Percentiles rank a stretch among this genome's conserved stretches.
These are phyloP conservation scores for Choristoneura rosaceana DNA, from an alignment of 2,888 invertebrate species.

Conservation along the genomic window DNA sequence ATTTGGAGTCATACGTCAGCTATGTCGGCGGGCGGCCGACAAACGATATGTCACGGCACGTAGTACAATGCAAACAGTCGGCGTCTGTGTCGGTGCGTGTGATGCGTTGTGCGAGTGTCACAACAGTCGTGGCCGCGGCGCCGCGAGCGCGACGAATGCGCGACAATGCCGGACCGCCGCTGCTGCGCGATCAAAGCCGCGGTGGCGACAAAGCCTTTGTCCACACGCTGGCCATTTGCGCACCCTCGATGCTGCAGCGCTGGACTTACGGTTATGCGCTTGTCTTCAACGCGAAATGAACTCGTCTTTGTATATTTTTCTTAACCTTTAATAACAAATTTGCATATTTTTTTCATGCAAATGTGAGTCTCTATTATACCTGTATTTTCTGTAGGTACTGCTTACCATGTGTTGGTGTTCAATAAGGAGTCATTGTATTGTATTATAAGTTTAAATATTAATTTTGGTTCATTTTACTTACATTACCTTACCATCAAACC, in stretches of 20 bases:
- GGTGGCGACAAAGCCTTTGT: constrained; percentile 72
- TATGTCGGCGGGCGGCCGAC: constrained; percentile 65
- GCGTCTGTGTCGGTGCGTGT: constrained; percentile 77
- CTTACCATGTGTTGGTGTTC: too few species aligned
- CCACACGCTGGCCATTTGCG: constrained; percentile 62
- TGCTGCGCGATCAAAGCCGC: constrained; percentile 61
- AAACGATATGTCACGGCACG: constrained; percentile 82
- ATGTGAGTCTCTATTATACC: too few species aligned
- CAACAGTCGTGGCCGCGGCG: constrained; percentile 61
- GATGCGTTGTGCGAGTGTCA: constrained; percentile 70
- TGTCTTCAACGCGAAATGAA: background rate
- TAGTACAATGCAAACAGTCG: constrained; percentile 83
- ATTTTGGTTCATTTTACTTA: too few species aligned
- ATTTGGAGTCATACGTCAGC: constrained; percentile 58
- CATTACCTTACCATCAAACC: too few species aligned
- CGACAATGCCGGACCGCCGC: constrained; percentile 69
- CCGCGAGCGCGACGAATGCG: constrained; percentile 77
- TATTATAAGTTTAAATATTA: too few species aligned
- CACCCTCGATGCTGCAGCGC: background rate
- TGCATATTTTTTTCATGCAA: too few species aligned
- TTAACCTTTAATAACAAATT: too few species aligned
- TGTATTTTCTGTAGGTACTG: too few species aligned
- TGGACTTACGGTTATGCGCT: background rate
- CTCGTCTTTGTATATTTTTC: too few species aligned
- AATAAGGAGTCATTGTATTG: too few species aligned